Percentiles rank a stretch among this genome's conserved stretches.
Conservation (phyloP, 2,797 vertebrate species). For the Chelonia mydas region DNA sequence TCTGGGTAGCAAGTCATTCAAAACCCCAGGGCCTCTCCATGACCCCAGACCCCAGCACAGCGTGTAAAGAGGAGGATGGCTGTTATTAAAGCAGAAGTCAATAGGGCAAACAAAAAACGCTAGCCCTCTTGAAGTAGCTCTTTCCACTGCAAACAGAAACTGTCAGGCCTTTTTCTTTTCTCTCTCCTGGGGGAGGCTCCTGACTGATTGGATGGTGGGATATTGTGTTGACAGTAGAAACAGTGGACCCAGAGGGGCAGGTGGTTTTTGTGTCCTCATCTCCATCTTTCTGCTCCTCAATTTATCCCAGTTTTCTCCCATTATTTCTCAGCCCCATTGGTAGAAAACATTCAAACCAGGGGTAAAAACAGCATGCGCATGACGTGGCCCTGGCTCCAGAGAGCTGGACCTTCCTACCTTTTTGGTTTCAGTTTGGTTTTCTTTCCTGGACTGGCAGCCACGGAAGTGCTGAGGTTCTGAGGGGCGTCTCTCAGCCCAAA, state of each 20-base stretch:
- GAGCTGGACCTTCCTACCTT: conserved; percentile 66
- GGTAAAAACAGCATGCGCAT: not conserved
- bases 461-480: conserved; percentile 78
- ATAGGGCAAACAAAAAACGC: not conserved
- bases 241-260: not conserved
- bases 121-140: not conserved
- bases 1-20: not conserved
- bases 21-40: not conserved
- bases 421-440: conserved; percentile 65
- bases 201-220: not conserved
- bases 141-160: not conserved
- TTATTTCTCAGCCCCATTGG: not conserved
- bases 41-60: not conserved
- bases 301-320: not conserved
- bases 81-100: not conserved
- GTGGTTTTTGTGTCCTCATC: not conserved
- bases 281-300: too few species aligned
- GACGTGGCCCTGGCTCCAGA: not conserved
- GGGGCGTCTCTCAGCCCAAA: conserved; percentile 95
- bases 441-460: conserved; percentile 48
- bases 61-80: not conserved
- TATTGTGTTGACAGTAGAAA: not conserved
- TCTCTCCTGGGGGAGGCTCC: not conserved
- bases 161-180: not conserved
- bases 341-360: not conserved